Evolutionary conservation across 2,797 vertebrate genomes (phyloP).

Genomic region (Phrynocephalus vlangalii): DNA sequence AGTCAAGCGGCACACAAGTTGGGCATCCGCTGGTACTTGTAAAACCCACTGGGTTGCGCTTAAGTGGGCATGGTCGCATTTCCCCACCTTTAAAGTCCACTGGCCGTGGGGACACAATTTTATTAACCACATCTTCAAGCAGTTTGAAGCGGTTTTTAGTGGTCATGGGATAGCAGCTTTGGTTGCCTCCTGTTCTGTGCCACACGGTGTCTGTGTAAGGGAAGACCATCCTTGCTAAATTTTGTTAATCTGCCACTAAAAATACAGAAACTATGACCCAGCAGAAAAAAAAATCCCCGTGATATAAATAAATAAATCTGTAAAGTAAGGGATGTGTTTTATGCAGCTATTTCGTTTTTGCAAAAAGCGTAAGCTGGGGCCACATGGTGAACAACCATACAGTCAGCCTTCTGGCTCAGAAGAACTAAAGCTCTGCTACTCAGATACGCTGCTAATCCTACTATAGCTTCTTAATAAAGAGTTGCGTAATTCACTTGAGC

Average conservation of each 20-base stretch:
- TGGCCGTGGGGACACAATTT: too few relatives aligned
- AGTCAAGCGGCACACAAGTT: too few relatives aligned
- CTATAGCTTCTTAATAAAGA: constrained; percentile 8
- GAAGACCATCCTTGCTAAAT: background rate
- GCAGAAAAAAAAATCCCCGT: too few relatives aligned
- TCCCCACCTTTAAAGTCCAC: too few relatives aligned
- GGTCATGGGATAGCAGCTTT: too few relatives aligned
- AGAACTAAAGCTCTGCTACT: constrained; percentile 12
- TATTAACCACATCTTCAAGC: too few relatives aligned
- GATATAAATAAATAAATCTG: too few relatives aligned
- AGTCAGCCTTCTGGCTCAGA: constrained; percentile 9
- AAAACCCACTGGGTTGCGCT: too few relatives aligned
- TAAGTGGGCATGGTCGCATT: too few relatives aligned
- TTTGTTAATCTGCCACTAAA: background rate
- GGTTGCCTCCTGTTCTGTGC: background rate
- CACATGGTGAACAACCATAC: background rate
- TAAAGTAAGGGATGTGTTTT: constrained; percentile 12
- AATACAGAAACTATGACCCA: background rate
- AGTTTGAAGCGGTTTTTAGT: too few relatives aligned
- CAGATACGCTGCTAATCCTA: background rate
- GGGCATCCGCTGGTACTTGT: too few relatives aligned
- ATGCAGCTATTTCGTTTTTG: background rate
- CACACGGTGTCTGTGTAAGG: background rate
- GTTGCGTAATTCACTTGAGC: constrained; percentile 30
- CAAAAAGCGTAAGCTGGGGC: constrained; percentile 2